Evolutionary conservation across 2,113 vertebrate genomes (phyloP).

Genomic region (Brachyhypopomus gauderio): DNA sequence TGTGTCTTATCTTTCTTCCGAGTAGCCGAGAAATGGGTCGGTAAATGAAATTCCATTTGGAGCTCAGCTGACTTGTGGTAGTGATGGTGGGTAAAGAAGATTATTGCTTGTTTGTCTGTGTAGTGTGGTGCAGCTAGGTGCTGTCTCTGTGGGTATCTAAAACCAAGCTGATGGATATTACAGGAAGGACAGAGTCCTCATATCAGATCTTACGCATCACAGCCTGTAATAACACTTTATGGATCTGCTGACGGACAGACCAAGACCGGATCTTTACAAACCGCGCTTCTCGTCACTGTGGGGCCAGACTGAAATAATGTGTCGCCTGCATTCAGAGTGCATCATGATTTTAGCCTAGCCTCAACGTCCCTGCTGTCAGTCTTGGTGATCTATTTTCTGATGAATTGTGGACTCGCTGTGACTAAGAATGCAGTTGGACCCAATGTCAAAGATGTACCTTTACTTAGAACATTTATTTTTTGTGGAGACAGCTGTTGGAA

Average conservation of each 20-base stretch:
- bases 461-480: constrained; percentile 64
- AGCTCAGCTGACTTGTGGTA: neutral
- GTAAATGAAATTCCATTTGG: constrained; percentile 7
- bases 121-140: constrained; percentile 53
- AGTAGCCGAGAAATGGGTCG: neutral
- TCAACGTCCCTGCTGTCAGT: constrained; percentile 36
- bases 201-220: constrained; percentile 61
- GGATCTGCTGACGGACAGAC: constrained; percentile 69
- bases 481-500: constrained; percentile 68
- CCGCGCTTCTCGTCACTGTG: constrained; percentile 61
- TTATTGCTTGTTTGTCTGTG: constrained; percentile 46
- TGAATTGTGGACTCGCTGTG: constrained; percentile 61
- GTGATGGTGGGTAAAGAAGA: constrained; percentile 36
- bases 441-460: constrained; percentile 58
- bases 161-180: constrained; percentile 60
- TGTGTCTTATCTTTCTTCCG: neutral
- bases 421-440: constrained; percentile 57
- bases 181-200: constrained; percentile 55
- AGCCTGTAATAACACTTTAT: constrained; percentile 74
- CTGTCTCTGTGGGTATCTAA: constrained; percentile 54
- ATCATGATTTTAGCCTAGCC: constrained; percentile 54
- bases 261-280: constrained; percentile 58
- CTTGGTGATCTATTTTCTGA: constrained; percentile 57
- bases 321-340: constrained; percentile 57
- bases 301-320: constrained; percentile 64